A percentile compares a stretch with the other conserved stretches of the same genome.
phyloP scores from a whole-genome alignment of 2,888 invertebrate species.

The Hylaea fasciaria region DNA sequence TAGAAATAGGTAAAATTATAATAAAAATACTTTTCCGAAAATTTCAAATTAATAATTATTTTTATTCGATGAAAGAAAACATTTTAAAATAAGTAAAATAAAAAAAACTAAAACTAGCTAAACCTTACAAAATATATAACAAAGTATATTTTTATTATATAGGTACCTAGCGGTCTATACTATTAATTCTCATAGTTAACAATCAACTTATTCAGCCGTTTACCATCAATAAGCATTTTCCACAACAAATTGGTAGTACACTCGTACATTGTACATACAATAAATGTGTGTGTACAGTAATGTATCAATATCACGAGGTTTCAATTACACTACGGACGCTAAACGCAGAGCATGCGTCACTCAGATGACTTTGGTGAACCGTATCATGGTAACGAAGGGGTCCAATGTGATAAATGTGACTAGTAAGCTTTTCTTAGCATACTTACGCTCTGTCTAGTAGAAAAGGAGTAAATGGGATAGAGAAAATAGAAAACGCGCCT shows the following conservation, averaged over 20 bases:
- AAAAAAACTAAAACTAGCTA: too few relatives aligned
- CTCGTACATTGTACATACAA: slow-evolving; percentile 38
- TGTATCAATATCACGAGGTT: slow-evolving; percentile 76
- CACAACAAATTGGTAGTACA: slow-evolving; percentile 35
- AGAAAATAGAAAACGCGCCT: too few relatives aligned
- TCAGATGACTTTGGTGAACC: slow-evolving; percentile 12
- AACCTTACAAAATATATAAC: too few relatives aligned
- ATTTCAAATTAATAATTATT: too few relatives aligned
- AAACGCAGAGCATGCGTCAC: slow-evolving; percentile 63
- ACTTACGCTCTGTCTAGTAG: not conserved
- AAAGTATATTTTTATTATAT: too few relatives aligned
- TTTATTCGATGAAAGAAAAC: too few relatives aligned
- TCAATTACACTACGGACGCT: slow-evolving; percentile 75
- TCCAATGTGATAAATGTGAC: not conserved
- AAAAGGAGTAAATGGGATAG: too few relatives aligned
- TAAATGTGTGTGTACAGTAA: slow-evolving; percentile 43
- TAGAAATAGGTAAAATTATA: too few relatives aligned
- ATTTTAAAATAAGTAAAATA: too few relatives aligned
- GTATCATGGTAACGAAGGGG: slow-evolving; percentile 5
- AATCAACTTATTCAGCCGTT: not conserved
- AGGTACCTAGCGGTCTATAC: too few relatives aligned
- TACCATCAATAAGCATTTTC: slow-evolving; percentile 9
- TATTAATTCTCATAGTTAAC: not conserved
- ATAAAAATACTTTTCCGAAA: too few relatives aligned
- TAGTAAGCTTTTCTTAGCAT: too few relatives aligned